Percentiles rank a stretch among this genome's conserved stretches.
phyloP scores from a whole-genome alignment of 1,140 invertebrate genomes.

The Drosophila busckii region DNA sequence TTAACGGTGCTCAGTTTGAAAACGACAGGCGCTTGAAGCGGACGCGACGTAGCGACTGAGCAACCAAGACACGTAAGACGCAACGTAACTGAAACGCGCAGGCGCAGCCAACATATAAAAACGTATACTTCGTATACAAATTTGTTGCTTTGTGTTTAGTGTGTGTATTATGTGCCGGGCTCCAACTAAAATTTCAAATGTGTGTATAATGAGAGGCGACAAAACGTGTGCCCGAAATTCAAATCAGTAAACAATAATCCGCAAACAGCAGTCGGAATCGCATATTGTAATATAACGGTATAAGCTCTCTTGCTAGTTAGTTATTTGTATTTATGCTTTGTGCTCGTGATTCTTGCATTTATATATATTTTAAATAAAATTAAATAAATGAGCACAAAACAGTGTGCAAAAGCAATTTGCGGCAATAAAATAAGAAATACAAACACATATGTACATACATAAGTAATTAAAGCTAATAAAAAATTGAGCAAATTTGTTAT shows the following conservation, averaged over 20 bases:
- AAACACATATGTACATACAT: too few relatives aligned
- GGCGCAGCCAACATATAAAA: conserved; percentile 39
- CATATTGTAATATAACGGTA: conserved; percentile 44
- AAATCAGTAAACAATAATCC: conserved; percentile 31
- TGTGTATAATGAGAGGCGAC: conserved; percentile 23
- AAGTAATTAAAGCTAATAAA: conserved; percentile 49
- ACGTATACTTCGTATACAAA: conserved; percentile 29
- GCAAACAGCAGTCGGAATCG: conserved; percentile 25
- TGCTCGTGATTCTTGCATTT: not conserved
- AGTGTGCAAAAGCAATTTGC: conserved; percentile 33
- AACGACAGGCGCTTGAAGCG: conserved; percentile 45
- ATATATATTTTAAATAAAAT: conserved; percentile 9
- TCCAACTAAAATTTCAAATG: conserved; percentile 13
- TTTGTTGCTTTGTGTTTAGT: conserved; percentile 40
- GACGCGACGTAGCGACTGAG: conserved; percentile 43
- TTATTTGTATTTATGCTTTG: conserved; percentile 27
- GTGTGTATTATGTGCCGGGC: conserved; percentile 33
- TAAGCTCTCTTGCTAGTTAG: conserved; percentile 42
- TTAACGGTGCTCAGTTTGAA: conserved; percentile 39
- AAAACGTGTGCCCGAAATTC: conserved; percentile 32
- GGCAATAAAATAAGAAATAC: conserved; percentile 33
- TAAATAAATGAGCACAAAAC: conserved; percentile 16
- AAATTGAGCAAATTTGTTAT: conserved; percentile 45
- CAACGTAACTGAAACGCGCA: conserved; percentile 35
- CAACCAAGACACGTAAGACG: conserved; percentile 17